Evolutionary conservation across 1,140 invertebrate species (phyloP).

Genomic region (Neomicropteryx cornuta): DNA sequence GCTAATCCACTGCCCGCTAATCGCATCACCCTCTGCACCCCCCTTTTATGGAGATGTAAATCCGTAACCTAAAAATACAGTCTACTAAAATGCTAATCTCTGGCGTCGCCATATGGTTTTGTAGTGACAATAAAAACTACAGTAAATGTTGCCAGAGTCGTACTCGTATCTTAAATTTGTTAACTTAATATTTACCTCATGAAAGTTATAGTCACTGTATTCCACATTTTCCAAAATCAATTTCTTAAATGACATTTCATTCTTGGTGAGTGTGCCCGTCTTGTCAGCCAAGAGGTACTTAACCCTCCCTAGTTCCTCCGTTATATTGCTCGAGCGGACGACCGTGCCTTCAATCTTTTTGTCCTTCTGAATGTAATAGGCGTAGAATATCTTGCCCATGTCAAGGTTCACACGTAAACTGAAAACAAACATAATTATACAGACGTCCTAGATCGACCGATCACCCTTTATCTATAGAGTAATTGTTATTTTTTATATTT

Average conservation of each 20-base stretch:
- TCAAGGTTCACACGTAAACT: conserved; percentile 97
- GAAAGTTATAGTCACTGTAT: conserved; percentile 79
- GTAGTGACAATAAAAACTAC: too few species aligned
- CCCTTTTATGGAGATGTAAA: too few species aligned
- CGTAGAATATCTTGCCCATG: conserved; percentile 97
- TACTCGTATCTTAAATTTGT: too few species aligned
- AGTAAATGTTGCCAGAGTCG: too few species aligned
- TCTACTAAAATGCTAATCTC: too few species aligned
- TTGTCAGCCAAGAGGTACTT: conserved; percentile 95
- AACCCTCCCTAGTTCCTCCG: conserved; percentile 95
- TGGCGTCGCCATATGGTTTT: too few species aligned
- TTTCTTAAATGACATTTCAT: conserved; percentile 97
- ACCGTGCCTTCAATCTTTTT: conserved; percentile 87
- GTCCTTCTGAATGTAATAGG: conserved; percentile 93
- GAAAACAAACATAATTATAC: conserved; percentile 18
- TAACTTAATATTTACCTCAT: conserved; percentile 62
- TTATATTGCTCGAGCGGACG: conserved; percentile 97
- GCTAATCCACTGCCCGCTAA: too few species aligned
- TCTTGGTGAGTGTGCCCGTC: conserved; percentile 97
- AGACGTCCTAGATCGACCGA: too few species aligned
- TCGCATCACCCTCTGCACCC: too few species aligned
- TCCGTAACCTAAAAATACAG: too few species aligned
- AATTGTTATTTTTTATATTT: too few species aligned
- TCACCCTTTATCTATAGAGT: too few species aligned
- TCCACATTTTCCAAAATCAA: conserved; percentile 84